Evolutionary conservation across 2,113 vertebrate species (phyloP).

Genomic region (Tachycineta bicolor): DNA sequence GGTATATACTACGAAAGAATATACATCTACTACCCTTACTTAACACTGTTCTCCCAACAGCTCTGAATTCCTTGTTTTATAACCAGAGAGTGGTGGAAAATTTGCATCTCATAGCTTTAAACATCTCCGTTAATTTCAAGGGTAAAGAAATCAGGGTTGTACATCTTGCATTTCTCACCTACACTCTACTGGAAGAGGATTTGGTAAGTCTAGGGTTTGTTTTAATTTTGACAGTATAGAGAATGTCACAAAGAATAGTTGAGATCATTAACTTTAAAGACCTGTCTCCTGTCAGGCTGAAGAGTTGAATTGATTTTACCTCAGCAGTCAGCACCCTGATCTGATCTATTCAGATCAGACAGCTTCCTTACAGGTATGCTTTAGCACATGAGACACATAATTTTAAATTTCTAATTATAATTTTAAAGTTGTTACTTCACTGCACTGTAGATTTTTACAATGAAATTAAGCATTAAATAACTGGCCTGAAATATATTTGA

Average conservation of each 20-base stretch:
- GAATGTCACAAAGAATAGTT: background rate
- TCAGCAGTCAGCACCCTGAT: background rate
- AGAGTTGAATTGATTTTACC: background rate
- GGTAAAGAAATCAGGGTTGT: slow-evolving; percentile 12
- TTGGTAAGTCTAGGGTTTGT: background rate
- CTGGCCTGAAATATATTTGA: background rate
- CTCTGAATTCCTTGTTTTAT: slow-evolving; percentile 56
- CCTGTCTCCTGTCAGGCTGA: background rate
- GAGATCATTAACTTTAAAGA: background rate
- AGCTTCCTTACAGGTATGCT: background rate
- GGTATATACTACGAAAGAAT: background rate
- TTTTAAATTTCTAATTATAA: background rate
- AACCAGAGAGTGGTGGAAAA: slow-evolving; percentile 33
- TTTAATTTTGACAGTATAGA: background rate
- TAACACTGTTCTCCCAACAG: background rate
- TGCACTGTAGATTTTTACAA: background rate
- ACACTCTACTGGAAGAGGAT: background rate
- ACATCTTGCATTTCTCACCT: background rate
- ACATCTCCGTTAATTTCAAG: slow-evolving; percentile 33
- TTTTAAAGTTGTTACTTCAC: background rate
- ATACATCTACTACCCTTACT: background rate
- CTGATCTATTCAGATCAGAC: background rate
- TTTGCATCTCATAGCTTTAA: slow-evolving; percentile 47
- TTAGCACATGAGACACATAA: background rate
- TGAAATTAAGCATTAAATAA: background rate